Evolutionary conservation across 2,113 vertebrate species (phyloP).

Genomic region (Forbesichthys papilliferus): DNA sequence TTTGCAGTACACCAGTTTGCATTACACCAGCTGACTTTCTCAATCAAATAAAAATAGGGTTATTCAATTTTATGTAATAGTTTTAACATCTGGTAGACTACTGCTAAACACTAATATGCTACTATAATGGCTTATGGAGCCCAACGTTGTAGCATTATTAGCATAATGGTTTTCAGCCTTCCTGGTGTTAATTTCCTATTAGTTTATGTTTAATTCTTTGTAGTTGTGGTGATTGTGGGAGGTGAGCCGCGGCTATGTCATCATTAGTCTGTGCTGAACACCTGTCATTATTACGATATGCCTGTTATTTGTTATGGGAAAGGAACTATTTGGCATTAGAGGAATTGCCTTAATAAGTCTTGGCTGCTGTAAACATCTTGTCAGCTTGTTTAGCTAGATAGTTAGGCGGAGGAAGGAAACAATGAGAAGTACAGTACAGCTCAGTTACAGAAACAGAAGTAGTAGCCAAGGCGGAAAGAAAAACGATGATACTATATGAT

Average conservation of each 20-base stretch:
- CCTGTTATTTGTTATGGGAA: constrained; percentile 4
- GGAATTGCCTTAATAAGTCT: background rate
- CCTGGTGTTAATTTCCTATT: background rate
- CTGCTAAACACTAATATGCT: too few relatives aligned
- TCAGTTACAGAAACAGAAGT: background rate
- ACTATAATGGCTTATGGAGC: too few relatives aligned
- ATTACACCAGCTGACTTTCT: too few relatives aligned
- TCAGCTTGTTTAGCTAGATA: constrained; percentile 19
- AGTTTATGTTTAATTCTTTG: background rate
- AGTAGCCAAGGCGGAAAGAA: background rate
- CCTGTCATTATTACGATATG: background rate
- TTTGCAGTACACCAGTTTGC: too few relatives aligned
- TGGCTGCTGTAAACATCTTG: background rate
- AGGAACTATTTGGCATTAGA: background rate
- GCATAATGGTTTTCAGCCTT: background rate
- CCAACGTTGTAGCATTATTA: too few relatives aligned
- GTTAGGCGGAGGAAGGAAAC: constrained; percentile 2
- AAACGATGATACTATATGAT: background rate
- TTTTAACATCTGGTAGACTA: too few relatives aligned
- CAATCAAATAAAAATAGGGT: too few relatives aligned
- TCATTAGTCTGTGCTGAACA: constrained; percentile 11
- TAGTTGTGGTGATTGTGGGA: background rate
- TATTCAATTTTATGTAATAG: too few relatives aligned
- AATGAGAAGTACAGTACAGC: background rate
- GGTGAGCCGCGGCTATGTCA: background rate